A percentile compares a stretch with the other conserved stretches of the same genome.
phyloP scores from a whole-genome alignment of 2,797 vertebrate species.

The Coregonus sp. region DNA sequence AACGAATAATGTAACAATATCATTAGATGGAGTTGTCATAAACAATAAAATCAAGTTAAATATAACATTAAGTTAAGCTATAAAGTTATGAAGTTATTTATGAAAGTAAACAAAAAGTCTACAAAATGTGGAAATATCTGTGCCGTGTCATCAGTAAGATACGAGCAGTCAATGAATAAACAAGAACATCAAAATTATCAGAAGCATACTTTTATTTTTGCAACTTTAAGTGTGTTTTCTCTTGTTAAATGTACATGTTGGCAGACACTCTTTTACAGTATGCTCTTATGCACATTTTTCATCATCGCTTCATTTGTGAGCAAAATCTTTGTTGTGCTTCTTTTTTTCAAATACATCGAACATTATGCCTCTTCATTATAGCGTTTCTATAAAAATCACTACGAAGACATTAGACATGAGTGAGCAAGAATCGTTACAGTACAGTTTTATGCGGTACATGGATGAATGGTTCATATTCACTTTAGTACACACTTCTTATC shows the following conservation, averaged over 20 bases:
- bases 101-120: background rate
- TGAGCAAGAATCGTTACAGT: too few species aligned
- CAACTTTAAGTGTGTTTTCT: constrained; percentile 13
- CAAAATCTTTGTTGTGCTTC: background rate
- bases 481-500: background rate
- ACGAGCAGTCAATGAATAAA: background rate
- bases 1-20: too few species aligned
- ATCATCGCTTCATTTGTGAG: background rate
- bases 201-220: background rate
- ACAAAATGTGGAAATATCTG: too few species aligned
- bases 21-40: too few species aligned
- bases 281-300: constrained; percentile 37
- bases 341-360: background rate
- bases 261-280: constrained; percentile 43
- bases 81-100: background rate
- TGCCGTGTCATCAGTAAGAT: too few species aligned
- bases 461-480: too few species aligned
- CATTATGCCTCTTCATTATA: background rate
- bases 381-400: background rate
- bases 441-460: too few species aligned
- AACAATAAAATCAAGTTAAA: background rate
- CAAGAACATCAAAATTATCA: background rate
- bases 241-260: background rate
- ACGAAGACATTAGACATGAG: too few species aligned
- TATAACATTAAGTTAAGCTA: background rate